Evolutionary conservation across 2,113 vertebrate species (phyloP), one percentile per base, ranked within the genome.

Genomic region (Zapus hudsonius): DNA sequence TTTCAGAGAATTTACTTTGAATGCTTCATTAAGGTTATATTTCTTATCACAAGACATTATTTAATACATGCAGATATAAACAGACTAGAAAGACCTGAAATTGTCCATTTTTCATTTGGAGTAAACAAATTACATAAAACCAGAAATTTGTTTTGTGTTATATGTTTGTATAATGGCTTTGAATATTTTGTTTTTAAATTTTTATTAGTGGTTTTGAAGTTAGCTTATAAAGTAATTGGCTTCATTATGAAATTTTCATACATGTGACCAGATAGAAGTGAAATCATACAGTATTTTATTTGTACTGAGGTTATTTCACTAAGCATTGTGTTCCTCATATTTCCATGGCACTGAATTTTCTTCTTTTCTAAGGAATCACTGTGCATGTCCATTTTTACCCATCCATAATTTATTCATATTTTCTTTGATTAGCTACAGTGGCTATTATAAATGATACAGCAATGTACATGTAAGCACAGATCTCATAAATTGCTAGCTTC

Each of bases 11-110:
- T 89, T 93, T 88, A 17, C 79, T 64, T 81, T 66, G 40, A 93
- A 78, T 94, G 40, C 42, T 94, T 94, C 94, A 72, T 93, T 90
- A 88, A 63, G 10, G 29, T 94, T 40, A 57, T 40, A 11, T 36
- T 87, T 20, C 81, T 87, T 84, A 23, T 64, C 80, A 84, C 25
- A 38, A 95, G 42, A 42, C 74, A 64, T 29, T 76, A 67, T 25
- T n/a, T 83, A 95, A 94, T 83, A n/a, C 23, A 78, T 85, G 47
- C n/a, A 87, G 93, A 81, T 78, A 67, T 42, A 89, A 74, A 74
- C 22, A 44, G 36, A n/a, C 25, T 90, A 6, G 40, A 5, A 55
- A n/a, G 84, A 81, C 55, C 36, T 69, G 72, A 19, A 84, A 84
- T 86, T 85, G 31, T 94, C 67, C 83, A 47, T 85, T 64, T 23